These are phyloP conservation scores for Manis javanica DNA, from an alignment of 2,797 vertebrate genomes.

Conservation along the genomic window DNA sequence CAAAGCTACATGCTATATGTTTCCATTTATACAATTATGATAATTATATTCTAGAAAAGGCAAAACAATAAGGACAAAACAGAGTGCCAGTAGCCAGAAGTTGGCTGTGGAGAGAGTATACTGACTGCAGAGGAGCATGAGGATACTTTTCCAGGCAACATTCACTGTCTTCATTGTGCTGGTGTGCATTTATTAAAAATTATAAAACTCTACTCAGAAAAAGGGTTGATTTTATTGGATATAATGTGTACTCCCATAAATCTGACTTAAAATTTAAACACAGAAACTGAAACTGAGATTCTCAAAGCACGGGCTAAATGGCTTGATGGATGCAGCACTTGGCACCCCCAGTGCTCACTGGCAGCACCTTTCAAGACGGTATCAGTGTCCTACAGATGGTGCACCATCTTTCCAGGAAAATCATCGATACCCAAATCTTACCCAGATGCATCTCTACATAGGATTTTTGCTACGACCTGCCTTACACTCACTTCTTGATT, in stretches of 20 bases:
- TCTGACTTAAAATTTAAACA: background rate
- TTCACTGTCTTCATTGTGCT: background rate
- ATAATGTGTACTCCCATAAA: background rate
- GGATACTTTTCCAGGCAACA: background rate
- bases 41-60: background rate
- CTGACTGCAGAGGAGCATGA: background rate
- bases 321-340: background rate
- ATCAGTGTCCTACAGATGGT: background rate
- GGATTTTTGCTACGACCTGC: background rate
- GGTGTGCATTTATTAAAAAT: background rate
- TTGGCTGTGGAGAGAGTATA: background rate
- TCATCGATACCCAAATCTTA: background rate
- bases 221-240: background rate
- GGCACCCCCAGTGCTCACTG: background rate
- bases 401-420: background rate
- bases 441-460: background rate
- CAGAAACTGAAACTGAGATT: background rate
- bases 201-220: background rate
- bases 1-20: background rate
- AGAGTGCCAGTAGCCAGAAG: background rate
- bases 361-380: background rate
- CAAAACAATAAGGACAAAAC: background rate
- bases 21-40: background rate
- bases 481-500: background rate
- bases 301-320: background rate